Evolutionary conservation across 1,140 invertebrate genomes (phyloP).

Genomic region (Zaprionus tsacasi): DNA sequence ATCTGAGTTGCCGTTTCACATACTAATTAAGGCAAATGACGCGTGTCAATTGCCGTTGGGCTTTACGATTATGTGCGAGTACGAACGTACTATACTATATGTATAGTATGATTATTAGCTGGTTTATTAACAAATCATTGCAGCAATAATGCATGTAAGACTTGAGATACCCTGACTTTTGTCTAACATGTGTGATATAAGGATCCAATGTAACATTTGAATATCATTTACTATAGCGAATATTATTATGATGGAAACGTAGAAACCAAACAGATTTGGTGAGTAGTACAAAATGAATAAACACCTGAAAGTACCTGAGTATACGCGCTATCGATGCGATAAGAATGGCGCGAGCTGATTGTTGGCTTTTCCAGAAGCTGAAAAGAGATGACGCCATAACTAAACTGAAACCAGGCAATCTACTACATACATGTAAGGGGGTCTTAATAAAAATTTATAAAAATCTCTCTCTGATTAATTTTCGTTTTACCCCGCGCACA

Average conservation of each 20-base stretch:
- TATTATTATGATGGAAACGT: background rate
- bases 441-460: background rate
- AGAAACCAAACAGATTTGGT: background rate
- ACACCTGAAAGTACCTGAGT: conserved; percentile 21
- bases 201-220: background rate
- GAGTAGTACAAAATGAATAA: conserved; percentile 1
- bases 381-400: conserved; percentile 17
- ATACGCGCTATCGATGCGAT: conserved; percentile 48
- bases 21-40: conserved; percentile 73
- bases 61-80: conserved; percentile 32
- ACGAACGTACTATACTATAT: background rate
- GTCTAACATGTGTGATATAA: background rate
- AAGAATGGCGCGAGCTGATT: conserved; percentile 25
- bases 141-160: background rate
- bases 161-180: conserved; percentile 7
- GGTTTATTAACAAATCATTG: conserved; percentile 36
- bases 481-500: conserved; percentile 1
- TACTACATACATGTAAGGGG: conserved; percentile 1
- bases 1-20: conserved; percentile 42
- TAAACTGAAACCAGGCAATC: background rate
- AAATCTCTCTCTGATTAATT: conserved; percentile 30
- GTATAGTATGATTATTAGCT: conserved; percentile 39
- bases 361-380: conserved; percentile 19
- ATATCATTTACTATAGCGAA: background rate
- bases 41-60: conserved; percentile 63